These are phyloP conservation scores for Sialia sialis DNA, from an alignment of 2,113 vertebrate genomes.

Conservation along the genomic window DNA sequence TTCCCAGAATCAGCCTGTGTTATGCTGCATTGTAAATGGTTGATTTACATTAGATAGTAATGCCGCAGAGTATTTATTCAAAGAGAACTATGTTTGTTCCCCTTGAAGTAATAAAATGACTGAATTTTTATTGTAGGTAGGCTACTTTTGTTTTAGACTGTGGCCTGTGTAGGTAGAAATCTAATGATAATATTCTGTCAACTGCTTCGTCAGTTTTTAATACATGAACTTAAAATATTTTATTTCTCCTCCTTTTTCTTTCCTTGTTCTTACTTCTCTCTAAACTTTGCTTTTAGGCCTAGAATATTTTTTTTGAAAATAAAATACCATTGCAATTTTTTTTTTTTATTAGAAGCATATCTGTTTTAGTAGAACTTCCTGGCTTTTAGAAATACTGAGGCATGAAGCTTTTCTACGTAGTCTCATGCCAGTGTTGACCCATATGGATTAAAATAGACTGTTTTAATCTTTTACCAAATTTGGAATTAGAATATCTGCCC, in stretches of 20 bases:
- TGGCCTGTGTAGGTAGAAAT: not conserved
- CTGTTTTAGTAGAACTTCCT: slow-evolving; percentile 43
- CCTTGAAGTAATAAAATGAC: not conserved
- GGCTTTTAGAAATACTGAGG: slow-evolving; percentile 57
- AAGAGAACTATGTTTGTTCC: not conserved
- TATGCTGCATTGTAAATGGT: not conserved
- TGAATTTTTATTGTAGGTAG: not conserved
- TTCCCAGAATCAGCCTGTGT: not conserved
- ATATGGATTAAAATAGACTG: slow-evolving; percentile 80
- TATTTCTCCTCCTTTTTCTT: not conserved
- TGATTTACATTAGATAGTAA: not conserved
- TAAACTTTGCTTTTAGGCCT: not conserved
- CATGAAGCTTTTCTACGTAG: slow-evolving; percentile 72
- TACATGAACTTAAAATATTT: not conserved
- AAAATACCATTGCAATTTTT: not conserved
- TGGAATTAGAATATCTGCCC: slow-evolving; percentile 77
- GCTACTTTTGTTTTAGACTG: not conserved
- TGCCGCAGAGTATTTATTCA: not conserved
- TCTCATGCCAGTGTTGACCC: slow-evolving; percentile 81
- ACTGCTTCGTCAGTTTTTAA: not conserved
- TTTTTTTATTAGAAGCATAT: slow-evolving; percentile 24
- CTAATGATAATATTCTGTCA: not conserved
- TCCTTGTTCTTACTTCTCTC: not conserved
- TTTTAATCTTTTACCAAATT: slow-evolving; percentile 87
- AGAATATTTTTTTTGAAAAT: slow-evolving; percentile 11